Evolutionary conservation across 2,888 invertebrate species (phyloP).

Genomic region (Cheilosia variabilis): DNA sequence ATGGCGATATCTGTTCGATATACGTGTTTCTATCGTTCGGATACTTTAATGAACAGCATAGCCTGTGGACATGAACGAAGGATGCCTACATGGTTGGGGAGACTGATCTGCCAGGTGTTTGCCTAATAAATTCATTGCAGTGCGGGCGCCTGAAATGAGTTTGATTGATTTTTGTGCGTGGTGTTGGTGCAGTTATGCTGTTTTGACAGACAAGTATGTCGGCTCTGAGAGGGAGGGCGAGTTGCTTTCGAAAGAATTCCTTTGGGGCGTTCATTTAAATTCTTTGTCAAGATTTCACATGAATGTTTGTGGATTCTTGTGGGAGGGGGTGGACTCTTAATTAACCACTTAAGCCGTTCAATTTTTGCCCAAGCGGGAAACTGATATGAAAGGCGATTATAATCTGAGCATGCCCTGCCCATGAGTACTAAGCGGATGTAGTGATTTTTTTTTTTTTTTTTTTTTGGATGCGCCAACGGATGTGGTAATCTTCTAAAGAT

Average conservation of each 20-base stretch:
- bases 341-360: constrained; percentile 1
- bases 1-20: constrained; percentile 13
- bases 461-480: too few species aligned
- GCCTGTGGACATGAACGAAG: constrained; percentile 42
- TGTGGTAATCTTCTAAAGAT: too few species aligned
- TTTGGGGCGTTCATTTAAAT: constrained; percentile 19
- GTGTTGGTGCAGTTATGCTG: constrained; percentile 1
- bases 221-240: background rate
- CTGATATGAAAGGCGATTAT: background rate
- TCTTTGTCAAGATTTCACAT: background rate
- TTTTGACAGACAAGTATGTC: background rate
- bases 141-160: background rate
- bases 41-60: constrained; percentile 19
- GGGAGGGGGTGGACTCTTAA: constrained; percentile 14
- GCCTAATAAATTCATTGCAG: constrained; percentile 19
- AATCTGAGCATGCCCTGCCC: background rate
- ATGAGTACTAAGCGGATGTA: background rate
- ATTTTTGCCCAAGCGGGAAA: background rate
- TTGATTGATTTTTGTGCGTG: constrained; percentile 54
- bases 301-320: background rate
- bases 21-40: background rate
- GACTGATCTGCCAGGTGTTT: constrained; percentile 47
- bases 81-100: constrained; percentile 29
- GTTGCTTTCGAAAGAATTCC: constrained; percentile 7
- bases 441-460: too few species aligned